Evolutionary conservation across 2,113 vertebrate genomes (phyloP).

Genomic region (Arizona elegans): DNA sequence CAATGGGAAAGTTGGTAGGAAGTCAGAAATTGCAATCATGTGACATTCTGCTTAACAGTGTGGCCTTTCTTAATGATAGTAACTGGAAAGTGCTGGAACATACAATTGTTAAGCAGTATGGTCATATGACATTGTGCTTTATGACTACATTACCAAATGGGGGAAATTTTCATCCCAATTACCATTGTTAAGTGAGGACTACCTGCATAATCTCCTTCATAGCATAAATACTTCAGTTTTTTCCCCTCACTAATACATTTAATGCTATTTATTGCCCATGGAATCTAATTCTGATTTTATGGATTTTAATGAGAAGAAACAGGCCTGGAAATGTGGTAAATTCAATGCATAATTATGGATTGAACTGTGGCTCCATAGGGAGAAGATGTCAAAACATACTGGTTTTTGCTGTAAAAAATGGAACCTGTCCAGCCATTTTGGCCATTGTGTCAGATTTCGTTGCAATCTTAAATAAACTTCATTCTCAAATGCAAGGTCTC

Average conservation of each 20-base stretch:
- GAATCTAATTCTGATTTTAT: not conserved
- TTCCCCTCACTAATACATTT: not conserved
- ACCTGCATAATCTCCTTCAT: not conserved
- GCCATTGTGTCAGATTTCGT: not conserved
- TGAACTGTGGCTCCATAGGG: not conserved
- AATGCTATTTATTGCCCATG: not conserved
- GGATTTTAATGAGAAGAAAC: not conserved
- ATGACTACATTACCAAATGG: not conserved
- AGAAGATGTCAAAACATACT: not conserved
- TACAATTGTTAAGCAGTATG: not conserved
- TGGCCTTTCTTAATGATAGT: not conserved
- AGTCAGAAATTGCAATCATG: too few species aligned
- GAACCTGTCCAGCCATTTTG: not conserved
- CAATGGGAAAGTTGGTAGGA: not conserved
- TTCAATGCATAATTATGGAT: not conserved
- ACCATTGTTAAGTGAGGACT: not conserved
- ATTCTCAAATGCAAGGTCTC: too few species aligned
- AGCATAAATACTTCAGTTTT: not conserved
- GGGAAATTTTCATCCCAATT: not conserved
- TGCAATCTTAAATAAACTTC: too few species aligned
- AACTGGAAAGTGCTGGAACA: not conserved
- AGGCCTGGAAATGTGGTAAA: not conserved
- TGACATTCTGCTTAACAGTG: too few species aligned
- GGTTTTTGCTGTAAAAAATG: not conserved
- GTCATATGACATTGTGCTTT: not conserved